These are phyloP conservation scores for Actinernus sp. DNA, from an alignment of 92 coral and sea anemone species.

Conservation along the genomic window DNA sequence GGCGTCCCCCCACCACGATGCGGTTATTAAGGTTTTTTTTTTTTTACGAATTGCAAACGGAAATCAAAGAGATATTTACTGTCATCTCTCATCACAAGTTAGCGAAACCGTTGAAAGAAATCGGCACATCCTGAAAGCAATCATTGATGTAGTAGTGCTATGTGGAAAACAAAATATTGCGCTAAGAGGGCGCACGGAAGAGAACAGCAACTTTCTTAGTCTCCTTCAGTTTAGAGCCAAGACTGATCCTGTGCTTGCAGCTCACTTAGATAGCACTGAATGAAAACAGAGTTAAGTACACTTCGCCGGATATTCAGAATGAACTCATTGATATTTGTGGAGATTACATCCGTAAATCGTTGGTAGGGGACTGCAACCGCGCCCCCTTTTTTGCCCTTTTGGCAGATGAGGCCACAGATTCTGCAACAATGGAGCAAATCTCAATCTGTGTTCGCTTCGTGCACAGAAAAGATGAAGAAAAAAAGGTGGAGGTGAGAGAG, in stretches of 20 bases:
- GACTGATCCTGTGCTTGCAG: slow-evolving; percentile 9
- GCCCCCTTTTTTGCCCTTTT: slow-evolving; percentile 24
- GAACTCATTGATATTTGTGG: slow-evolving; percentile 11
- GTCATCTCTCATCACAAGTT: background rate
- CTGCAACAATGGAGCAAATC: slow-evolving; percentile 5
- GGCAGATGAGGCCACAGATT: slow-evolving; percentile 31
- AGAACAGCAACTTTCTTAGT: background rate
- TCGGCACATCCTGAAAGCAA: background rate
- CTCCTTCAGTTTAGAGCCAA: slow-evolving; percentile 6
- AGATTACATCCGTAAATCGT: slow-evolving; percentile 2
- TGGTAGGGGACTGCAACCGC: slow-evolving; percentile 22
- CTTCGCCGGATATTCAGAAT: slow-evolving; percentile 18
- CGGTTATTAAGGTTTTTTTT: background rate
- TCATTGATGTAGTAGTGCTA: too few species aligned
- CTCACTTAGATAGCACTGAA: slow-evolving; percentile 20
- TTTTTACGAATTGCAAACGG: background rate
- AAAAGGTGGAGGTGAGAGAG: slow-evolving; percentile 11
- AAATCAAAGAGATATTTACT: background rate
- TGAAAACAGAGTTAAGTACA: background rate
- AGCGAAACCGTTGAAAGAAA: background rate
- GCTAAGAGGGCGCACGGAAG: too few species aligned
- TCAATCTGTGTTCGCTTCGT: slow-evolving; percentile 17
- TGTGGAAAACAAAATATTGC: too few species aligned
- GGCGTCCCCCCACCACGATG: background rate
- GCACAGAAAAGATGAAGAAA: too few species aligned